A percentile compares a stretch with the other conserved stretches of the same genome.
Conservation (phyloP, 2,797 vertebrate genomes). For the Molossus molossus region DNA sequence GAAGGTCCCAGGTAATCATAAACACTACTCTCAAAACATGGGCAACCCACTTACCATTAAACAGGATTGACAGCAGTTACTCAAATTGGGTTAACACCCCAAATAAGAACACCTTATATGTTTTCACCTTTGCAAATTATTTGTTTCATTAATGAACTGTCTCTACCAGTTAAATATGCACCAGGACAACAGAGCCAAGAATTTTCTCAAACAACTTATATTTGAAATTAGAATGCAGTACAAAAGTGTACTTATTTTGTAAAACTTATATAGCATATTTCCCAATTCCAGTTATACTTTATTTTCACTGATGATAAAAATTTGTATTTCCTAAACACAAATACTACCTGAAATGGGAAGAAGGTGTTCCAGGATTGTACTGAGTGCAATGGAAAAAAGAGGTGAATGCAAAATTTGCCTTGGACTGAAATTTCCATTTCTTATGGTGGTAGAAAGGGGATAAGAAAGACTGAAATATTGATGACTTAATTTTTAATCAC, state of each 20-base stretch:
- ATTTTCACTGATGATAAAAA: conserved; percentile 1
- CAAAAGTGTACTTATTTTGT: not conserved
- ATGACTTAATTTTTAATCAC: not conserved
- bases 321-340: conserved; percentile 23
- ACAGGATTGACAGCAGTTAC: not conserved
- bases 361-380: not conserved
- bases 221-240: not conserved
- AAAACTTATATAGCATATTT: not conserved
- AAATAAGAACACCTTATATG: not conserved
- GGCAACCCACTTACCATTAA: not conserved
- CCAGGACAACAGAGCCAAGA: not conserved
- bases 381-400: not conserved
- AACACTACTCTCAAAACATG: not conserved
- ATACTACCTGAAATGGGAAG: not conserved
- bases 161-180: not conserved
- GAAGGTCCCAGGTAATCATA: not conserved
- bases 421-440: not conserved
- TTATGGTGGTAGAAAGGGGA: not conserved
- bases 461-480: not conserved
- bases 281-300: not conserved
- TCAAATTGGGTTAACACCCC: not conserved
- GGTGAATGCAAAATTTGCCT: not conserved
- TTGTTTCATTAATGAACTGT: conserved; percentile 11
- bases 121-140: conserved; percentile 23
- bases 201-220: not conserved